Conservation (phyloP, 1,140 invertebrate species). For the Aporrectodea caliginosa region DNA sequence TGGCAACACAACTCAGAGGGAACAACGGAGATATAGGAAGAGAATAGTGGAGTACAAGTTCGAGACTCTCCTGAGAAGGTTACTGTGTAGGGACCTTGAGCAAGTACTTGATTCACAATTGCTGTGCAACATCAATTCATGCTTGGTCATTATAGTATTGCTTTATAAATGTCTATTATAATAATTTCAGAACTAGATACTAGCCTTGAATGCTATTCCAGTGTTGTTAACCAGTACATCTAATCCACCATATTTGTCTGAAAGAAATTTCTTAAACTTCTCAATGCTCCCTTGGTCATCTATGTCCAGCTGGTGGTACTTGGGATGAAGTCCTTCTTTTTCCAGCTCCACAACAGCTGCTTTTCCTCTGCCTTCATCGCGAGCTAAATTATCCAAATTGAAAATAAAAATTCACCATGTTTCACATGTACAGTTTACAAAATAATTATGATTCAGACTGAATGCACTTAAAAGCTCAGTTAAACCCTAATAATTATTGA, state of each 20-base stretch:
- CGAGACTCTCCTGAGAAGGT: too few relatives aligned
- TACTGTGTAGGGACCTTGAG: too few relatives aligned
- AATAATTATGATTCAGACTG: not conserved
- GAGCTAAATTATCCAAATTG: constrained; percentile 47
- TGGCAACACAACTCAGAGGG: too few relatives aligned
- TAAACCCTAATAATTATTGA: not conserved
- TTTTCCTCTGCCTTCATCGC: constrained; percentile 60
- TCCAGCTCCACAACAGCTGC: constrained; percentile 61
- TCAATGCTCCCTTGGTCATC: constrained; percentile 61
- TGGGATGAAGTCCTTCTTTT: constrained; percentile 59
- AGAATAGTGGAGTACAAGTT: too few relatives aligned
- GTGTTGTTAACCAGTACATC: constrained; percentile 83
- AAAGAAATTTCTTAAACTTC: constrained; percentile 62
- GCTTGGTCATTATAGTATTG: too few relatives aligned
- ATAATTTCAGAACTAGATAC: too few relatives aligned
- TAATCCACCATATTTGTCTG: constrained; percentile 67
- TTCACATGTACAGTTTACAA: not conserved
- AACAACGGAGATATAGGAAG: too few relatives aligned
- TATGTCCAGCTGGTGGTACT: constrained; percentile 69
- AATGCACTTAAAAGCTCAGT: not conserved
- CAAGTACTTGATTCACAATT: too few relatives aligned
- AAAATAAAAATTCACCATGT: not conserved
- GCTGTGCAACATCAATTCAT: too few relatives aligned
- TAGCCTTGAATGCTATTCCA: constrained; percentile 69
- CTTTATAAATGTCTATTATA: too few relatives aligned